Percentiles rank a stretch among this genome's conserved stretches.
Evolutionary conservation across 2,113 vertebrate species (phyloP).

Genomic region (Dasyurus viverrinus): DNA sequence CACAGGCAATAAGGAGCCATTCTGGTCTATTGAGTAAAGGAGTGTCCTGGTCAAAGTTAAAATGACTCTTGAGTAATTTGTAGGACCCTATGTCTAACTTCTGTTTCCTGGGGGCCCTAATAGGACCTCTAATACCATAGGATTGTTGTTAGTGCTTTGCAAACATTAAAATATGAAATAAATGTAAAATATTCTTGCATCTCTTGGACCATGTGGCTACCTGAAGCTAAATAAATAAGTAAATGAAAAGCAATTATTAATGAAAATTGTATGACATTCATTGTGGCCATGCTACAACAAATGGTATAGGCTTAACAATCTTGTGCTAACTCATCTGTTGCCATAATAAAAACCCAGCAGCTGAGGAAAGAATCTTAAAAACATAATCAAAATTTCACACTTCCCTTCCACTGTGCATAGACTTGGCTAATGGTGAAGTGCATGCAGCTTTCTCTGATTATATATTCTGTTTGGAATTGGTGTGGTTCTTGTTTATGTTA

Average conservation of each 20-base stretch:
- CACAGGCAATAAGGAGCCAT: background rate
- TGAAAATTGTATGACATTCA: background rate
- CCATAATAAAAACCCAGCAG: conserved; percentile 16
- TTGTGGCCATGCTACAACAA: background rate
- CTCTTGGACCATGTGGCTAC: background rate
- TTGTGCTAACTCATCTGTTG: background rate
- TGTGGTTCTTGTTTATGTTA: conserved; percentile 23
- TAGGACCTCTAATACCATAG: background rate
- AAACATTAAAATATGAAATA: background rate
- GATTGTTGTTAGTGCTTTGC: background rate
- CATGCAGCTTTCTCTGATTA: conserved; percentile 22
- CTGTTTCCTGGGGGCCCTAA: background rate
- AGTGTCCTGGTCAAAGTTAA: background rate
- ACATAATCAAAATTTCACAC: conserved; percentile 22
- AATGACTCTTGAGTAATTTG: background rate
- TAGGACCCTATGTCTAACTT: background rate
- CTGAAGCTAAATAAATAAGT: background rate
- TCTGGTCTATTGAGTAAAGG: background rate
- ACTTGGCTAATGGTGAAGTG: background rate
- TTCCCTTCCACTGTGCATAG: conserved; percentile 22
- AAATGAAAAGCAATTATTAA: background rate
- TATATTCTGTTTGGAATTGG: conserved; percentile 18
- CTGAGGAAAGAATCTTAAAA: conserved; percentile 38
- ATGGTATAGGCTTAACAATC: conserved; percentile 1
- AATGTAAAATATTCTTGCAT: background rate